Base-by-base conservation (phyloP, 2,113 vertebrate species). In the Lucifuga dentata region DNA sequence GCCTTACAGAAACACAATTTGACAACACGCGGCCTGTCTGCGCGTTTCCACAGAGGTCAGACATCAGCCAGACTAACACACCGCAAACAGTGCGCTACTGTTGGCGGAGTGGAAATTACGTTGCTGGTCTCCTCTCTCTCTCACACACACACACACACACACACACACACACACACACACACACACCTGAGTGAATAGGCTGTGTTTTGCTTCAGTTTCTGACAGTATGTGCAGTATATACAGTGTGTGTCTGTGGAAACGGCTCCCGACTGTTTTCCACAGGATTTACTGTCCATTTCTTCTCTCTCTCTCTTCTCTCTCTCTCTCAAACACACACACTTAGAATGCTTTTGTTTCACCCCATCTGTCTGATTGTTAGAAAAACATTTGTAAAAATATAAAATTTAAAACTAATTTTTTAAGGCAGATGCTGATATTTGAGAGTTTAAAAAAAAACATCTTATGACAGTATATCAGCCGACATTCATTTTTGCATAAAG, bases 1-100 rank as follows among this genome's bases (percentile, higher is more conserved):
- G 48, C 13, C 58, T 41, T 46, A 50, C 39, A 62, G 72, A 73
- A 66, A 62, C 63, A n/a, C 17, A 51, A 24, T 44, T 43, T 6
- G 50, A 68, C 51, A 58, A 19, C 48, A 40, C 38, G 4, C 55
- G 16, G 63, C 15, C 29, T 61, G 68, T 65, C 8, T 46, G 66
- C 40, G 43, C 29, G 74, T 79, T 78, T 74, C 72, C 59, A 73
- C 35, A 35, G 63, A 43, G 78, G 57, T 46, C 45, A 67, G 56
- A 69, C 72, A 13, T 63, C 55, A 48, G 62, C 16, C 41, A 2
- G 58, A 48, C 52, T 5, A 50, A 57, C 72, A 55, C 24, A 61
- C 15, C 24, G 3, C 17, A 1, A 50, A 80, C 76, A 80, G 58
- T 49, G 73, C 43, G 73, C 73, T 41, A 70, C 81, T 87, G 73